A percentile compares a stretch with the other conserved stretches of the same genome.
phyloP scores from a whole-genome alignment of 1,140 invertebrate genomes.

The Sogatella furcifera region DNA sequence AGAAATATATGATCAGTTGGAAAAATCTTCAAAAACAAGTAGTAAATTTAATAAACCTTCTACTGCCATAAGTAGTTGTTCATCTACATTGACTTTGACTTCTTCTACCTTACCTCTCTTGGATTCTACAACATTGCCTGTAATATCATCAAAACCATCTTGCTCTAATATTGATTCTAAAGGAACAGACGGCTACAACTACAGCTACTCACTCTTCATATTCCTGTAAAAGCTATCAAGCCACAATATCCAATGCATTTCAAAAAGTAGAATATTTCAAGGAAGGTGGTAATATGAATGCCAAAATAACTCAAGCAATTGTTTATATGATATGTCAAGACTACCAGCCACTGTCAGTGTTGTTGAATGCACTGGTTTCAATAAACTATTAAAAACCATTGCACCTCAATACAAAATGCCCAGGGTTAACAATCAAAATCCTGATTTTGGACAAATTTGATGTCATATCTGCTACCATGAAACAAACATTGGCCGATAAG shows the following conservation, averaged over 20 bases:
- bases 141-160: too few species aligned
- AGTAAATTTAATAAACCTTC: too few species aligned
- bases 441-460: conserved; percentile 30
- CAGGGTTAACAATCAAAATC: conserved; percentile 16
- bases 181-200: too few species aligned
- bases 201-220: too few species aligned
- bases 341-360: conserved; percentile 28
- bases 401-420: conserved; percentile 31
- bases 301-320: conserved; percentile 17
- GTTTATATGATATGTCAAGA: conserved; percentile 31
- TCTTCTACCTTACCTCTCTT: too few species aligned
- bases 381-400: conserved; percentile 27
- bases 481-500: conserved; percentile 15
- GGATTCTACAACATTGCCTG: too few species aligned
- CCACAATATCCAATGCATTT: conserved; percentile 5
- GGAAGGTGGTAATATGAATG: conserved; percentile 4
- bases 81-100: too few species aligned
- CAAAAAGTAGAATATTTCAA: conserved; percentile 10
- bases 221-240: too few species aligned
- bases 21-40: conserved; percentile 7
- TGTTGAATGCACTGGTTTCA: conserved; percentile 32
- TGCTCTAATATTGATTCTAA: too few species aligned
- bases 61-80: too few species aligned
- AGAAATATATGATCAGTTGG: conserved; percentile 1
- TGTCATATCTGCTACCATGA: conserved; percentile 21